Evolutionary conservation across 2,797 vertebrate species (phyloP).

Genomic region (Holocentrus rufus): DNA sequence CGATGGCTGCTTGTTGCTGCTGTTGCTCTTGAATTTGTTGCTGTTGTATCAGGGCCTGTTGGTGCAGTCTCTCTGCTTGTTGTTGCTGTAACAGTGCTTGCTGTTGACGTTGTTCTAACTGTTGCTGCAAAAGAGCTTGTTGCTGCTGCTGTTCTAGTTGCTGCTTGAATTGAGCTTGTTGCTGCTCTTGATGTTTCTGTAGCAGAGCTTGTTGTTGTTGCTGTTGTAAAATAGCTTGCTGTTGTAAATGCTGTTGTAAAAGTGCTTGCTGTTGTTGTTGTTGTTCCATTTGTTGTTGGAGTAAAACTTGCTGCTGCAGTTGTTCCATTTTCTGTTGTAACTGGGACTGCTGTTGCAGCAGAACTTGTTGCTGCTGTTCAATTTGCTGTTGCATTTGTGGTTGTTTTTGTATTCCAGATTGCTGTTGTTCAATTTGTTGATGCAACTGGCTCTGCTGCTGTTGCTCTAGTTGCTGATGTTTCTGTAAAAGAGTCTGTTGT

Average conservation of each 20-base stretch:
- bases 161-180: constrained; percentile 71
- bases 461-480: constrained; percentile 59
- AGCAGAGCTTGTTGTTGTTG: constrained; percentile 71
- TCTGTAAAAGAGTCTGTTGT: constrained; percentile 47
- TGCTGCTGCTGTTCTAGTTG: constrained; percentile 74
- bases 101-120: constrained; percentile 72
- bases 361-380: constrained; percentile 65
- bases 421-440: constrained; percentile 65
- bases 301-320: constrained; percentile 68
- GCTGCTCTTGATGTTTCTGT: constrained; percentile 71
- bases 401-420: constrained; percentile 69
- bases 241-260: constrained; percentile 74
- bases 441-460: constrained; percentile 65
- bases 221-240: constrained; percentile 73
- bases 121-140: constrained; percentile 75
- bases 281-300: constrained; percentile 71
- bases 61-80: constrained; percentile 75
- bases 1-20: constrained; percentile 65
- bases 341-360: constrained; percentile 69
- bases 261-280: constrained; percentile 66
- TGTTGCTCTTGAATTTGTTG: constrained; percentile 75
- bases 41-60: constrained; percentile 69
- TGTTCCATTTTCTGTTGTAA: constrained; percentile 69
- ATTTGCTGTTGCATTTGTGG: constrained; percentile 59
- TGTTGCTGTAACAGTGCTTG: constrained; percentile 70